Conservation (phyloP, 2,797 vertebrate genomes). For the Potorous gilbertii region DNA sequence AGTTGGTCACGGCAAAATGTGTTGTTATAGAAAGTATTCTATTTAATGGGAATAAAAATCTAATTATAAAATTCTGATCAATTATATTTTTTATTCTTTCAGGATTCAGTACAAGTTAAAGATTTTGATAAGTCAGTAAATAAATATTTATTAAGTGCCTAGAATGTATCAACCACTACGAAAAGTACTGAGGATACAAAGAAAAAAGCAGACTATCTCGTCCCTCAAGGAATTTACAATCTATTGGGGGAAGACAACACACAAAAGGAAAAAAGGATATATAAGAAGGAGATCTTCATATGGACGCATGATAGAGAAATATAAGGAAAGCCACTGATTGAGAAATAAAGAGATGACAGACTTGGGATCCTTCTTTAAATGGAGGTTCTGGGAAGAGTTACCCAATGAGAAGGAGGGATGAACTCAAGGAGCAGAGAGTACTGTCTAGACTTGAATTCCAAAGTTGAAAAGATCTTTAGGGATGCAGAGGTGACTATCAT, state of each 20-base stretch:
- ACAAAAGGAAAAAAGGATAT: neutral
- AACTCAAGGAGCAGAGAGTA: neutral
- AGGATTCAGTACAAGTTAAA: neutral
- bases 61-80: neutral
- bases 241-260: neutral
- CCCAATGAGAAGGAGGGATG: neutral
- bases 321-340: neutral
- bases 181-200: neutral
- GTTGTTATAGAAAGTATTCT: neutral
- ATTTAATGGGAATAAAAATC: neutral
- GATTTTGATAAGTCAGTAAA: neutral
- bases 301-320: neutral
- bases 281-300: neutral
- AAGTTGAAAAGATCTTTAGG: neutral
- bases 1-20: too few species aligned
- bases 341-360: neutral
- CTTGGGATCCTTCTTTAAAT: neutral
- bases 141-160: neutral
- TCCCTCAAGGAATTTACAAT: too few species aligned
- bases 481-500: neutral
- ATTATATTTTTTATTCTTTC: neutral
- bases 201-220: neutral
- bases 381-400: too few species aligned
- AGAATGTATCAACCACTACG: neutral
- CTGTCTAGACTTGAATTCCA: neutral